Evolutionary conservation across 2,113 vertebrate genomes (phyloP).

Genomic region (Coturnix japonica): DNA sequence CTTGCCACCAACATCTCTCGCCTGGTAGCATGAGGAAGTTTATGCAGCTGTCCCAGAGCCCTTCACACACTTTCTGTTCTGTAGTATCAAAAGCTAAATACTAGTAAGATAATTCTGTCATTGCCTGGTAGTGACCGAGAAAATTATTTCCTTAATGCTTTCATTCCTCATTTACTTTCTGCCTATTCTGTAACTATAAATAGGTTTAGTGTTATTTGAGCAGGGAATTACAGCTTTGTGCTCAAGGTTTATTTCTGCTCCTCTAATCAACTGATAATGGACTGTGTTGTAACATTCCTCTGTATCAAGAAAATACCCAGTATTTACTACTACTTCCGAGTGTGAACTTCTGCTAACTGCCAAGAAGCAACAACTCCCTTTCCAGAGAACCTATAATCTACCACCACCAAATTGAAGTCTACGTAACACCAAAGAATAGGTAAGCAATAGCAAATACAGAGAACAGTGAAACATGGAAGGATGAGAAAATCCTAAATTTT

Average conservation of each 20-base stretch:
- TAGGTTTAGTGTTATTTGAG: constrained; percentile 49
- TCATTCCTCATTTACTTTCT: constrained; percentile 47
- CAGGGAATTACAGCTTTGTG: constrained; percentile 18
- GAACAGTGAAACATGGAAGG: neutral
- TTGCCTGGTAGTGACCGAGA: constrained; percentile 52
- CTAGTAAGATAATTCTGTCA: constrained; percentile 66
- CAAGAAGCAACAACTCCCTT: neutral
- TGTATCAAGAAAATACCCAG: constrained; percentile 19
- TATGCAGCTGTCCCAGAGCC: neutral
- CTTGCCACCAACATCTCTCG: neutral
- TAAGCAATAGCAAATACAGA: neutral
- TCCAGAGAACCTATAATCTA: neutral
- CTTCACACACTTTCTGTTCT: constrained; percentile 52
- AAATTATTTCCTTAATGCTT: constrained; percentile 67
- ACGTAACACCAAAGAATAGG: neutral
- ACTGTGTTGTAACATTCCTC: constrained; percentile 49
- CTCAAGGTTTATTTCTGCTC: constrained; percentile 64
- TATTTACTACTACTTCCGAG: constrained; percentile 48
- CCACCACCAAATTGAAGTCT: neutral
- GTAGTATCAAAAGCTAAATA: constrained; percentile 58
- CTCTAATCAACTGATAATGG: constrained; percentile 53
- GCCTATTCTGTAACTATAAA: constrained; percentile 42
- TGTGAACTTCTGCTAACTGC: neutral
- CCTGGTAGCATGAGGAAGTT: fast-evolving
- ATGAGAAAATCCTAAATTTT: neutral